Evolutionary conservation across 2,797 vertebrate species (phyloP).

Genomic region (Platalea minor): DNA sequence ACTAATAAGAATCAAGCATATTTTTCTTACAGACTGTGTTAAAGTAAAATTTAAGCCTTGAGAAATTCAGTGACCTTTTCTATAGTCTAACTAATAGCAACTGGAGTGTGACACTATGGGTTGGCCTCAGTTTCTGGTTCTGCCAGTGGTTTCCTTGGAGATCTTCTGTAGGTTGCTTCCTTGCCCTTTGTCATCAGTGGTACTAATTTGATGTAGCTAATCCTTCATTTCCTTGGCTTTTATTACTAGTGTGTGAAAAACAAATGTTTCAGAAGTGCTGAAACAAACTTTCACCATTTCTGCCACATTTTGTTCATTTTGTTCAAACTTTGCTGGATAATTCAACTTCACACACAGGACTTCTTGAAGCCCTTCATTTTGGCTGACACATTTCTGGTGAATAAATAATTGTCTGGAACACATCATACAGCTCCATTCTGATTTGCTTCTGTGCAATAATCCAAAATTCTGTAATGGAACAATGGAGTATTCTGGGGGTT

Average conservation of each 20-base stretch:
- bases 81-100: background rate
- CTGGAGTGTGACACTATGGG: background rate
- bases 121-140: background rate
- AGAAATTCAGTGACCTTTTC: background rate
- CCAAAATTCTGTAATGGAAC: background rate
- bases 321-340: background rate
- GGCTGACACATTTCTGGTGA: background rate
- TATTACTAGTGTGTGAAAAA: background rate
- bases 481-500: background rate
- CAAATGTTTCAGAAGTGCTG: background rate
- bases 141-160: constrained; percentile 7
- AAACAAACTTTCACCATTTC: background rate
- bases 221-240: background rate
- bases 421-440: background rate
- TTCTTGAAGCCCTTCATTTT: background rate
- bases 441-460: background rate
- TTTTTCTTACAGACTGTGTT: background rate
- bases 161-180: background rate
- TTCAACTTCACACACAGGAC: background rate
- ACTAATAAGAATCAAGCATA: background rate
- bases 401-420: background rate
- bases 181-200: background rate
- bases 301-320: background rate
- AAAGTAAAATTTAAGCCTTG: background rate
- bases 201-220: background rate